Conservation (phyloP, 2,113 vertebrate species). For the Python bivittatus region DNA sequence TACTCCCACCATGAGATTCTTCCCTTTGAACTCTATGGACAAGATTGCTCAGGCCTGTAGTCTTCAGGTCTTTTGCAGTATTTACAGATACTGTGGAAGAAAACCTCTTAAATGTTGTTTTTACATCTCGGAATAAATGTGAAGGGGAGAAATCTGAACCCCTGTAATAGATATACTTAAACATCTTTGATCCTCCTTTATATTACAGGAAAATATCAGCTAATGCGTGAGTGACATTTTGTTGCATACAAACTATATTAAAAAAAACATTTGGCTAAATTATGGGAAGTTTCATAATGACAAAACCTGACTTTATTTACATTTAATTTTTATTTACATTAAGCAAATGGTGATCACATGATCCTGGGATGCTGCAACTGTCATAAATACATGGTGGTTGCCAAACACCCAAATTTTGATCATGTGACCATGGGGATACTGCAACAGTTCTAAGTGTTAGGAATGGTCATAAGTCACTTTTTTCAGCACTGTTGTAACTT, state of each 20-base stretch:
- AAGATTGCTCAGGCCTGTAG: not conserved
- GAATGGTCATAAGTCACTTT: too few species aligned
- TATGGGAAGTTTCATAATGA: not conserved
- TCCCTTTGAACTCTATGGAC: not conserved
- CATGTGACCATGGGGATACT: too few species aligned
- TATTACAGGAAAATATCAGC: constrained; percentile 30
- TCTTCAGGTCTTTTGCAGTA: not conserved
- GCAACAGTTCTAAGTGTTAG: too few species aligned
- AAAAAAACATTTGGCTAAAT: not conserved
- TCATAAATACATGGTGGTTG: too few species aligned
- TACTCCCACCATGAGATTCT: not conserved
- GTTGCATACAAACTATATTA: constrained; percentile 7
- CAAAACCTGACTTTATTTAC: not conserved
- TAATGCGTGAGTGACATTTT: constrained; percentile 23
- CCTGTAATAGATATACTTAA: constrained; percentile 12
- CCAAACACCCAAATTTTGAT: too few species aligned
- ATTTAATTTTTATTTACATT: too few species aligned
- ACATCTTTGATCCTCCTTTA: constrained; percentile 37
- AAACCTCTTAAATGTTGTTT: not conserved
- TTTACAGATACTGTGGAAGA: too few species aligned
- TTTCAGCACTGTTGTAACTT: too few species aligned
- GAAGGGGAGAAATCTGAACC: not conserved
- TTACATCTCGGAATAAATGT: constrained; percentile 25
- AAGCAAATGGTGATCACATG: too few species aligned
- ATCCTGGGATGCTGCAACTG: too few species aligned